Evolutionary conservation across 2,113 vertebrate genomes (phyloP).

Genomic region (Cinclus mexicanus): DNA sequence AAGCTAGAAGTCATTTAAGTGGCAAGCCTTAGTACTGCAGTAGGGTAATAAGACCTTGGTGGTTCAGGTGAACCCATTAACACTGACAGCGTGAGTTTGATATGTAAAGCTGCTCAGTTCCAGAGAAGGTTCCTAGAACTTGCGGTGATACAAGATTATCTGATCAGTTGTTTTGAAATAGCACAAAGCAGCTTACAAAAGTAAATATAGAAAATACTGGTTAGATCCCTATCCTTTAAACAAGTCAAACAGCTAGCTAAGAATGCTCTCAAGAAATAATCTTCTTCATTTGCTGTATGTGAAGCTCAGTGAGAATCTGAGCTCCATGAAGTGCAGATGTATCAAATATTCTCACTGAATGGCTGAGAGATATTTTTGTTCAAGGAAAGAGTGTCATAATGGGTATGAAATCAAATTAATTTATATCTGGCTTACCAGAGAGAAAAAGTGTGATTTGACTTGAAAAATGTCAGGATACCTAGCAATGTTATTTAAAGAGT

Average conservation of each 20-base stretch:
- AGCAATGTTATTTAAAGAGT: background rate
- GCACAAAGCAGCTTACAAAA: constrained; percentile 50
- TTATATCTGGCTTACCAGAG: background rate
- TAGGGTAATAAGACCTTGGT: background rate
- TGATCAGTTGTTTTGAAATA: constrained; percentile 53
- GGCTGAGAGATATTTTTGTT: background rate
- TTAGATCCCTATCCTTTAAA: constrained; percentile 2
- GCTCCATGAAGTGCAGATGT: background rate
- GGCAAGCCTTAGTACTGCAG: background rate
- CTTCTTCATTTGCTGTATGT: background rate
- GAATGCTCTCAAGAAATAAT: background rate
- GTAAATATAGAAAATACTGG: constrained; percentile 50
- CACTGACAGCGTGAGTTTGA: background rate
- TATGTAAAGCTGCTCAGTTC: background rate
- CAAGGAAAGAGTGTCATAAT: background rate
- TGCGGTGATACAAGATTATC: background rate
- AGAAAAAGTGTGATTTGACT: background rate
- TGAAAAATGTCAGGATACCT: background rate
- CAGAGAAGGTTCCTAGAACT: background rate
- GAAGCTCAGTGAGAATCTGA: background rate
- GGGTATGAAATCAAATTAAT: constrained; percentile 12
- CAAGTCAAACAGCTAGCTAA: background rate
- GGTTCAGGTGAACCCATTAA: background rate
- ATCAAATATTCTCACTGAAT: background rate
- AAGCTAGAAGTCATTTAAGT: background rate